Evolutionary conservation across 2,797 vertebrate genomes (phyloP).

Genomic region (Xyrichtys novacula): DNA sequence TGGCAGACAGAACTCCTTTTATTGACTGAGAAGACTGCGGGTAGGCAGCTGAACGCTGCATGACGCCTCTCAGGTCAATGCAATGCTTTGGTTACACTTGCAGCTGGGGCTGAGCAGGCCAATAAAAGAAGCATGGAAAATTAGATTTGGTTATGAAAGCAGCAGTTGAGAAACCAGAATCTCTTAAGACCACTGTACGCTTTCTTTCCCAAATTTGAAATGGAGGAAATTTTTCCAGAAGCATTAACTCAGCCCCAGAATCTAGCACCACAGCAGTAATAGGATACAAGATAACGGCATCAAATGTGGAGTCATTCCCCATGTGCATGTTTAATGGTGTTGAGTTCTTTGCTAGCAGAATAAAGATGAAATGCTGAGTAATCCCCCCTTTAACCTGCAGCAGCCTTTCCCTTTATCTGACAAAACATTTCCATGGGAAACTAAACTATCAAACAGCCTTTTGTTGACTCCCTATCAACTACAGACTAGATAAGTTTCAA

Average conservation of each 20-base stretch:
- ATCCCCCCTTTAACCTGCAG: constrained; percentile 5
- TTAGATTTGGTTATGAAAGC: constrained; percentile 25
- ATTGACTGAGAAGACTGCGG: constrained; percentile 42
- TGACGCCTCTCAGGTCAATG: constrained; percentile 38
- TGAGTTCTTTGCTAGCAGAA: constrained; percentile 29
- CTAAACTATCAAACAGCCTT: background rate
- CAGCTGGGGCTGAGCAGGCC: background rate
- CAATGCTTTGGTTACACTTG: constrained; percentile 32
- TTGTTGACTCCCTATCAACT: background rate
- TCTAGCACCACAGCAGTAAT: constrained; percentile 10
- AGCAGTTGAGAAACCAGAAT: background rate
- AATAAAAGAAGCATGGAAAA: constrained; percentile 32
- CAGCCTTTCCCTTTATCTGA: background rate
- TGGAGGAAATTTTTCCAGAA: background rate
- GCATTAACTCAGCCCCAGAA: constrained; percentile 11
- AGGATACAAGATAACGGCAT: constrained; percentile 1
- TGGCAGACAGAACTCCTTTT: constrained; percentile 63
- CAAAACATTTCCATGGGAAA: background rate
- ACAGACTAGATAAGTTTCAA: background rate
- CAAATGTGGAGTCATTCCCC: constrained; percentile 25
- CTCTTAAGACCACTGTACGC: background rate
- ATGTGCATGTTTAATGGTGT: constrained; percentile 22
- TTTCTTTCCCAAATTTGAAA: background rate
- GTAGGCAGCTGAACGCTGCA: constrained; percentile 45
- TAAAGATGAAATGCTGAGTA: constrained; percentile 8